phyloP scores from a whole-genome alignment of 1,140 invertebrate species.

The Drosophila athabasca region DNA sequence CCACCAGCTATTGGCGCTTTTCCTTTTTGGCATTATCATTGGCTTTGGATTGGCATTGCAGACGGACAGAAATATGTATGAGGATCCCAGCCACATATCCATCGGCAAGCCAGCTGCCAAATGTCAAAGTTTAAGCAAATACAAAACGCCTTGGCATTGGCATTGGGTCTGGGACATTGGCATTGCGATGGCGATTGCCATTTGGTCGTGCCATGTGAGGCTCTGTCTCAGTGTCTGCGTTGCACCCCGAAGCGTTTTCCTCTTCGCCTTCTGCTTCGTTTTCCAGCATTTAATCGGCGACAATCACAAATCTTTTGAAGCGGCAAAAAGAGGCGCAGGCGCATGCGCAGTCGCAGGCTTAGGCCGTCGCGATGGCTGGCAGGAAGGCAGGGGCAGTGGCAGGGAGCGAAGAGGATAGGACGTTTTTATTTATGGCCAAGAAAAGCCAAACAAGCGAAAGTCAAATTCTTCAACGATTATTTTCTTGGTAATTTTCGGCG shows the following conservation, averaged over 20 bases:
- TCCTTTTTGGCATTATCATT: conserved; percentile 59
- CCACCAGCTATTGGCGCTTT: conserved; percentile 48
- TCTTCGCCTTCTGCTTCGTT: conserved; percentile 41
- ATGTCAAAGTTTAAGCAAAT: conserved; percentile 79
- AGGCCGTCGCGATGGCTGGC: no score
- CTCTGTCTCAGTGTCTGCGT: conserved; percentile 20
- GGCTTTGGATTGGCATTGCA: conserved; percentile 5
- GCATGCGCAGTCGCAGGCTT: no score
- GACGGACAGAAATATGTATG: conserved; percentile 43
- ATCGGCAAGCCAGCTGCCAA: conserved; percentile 61
- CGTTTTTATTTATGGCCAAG: conserved; percentile 75
- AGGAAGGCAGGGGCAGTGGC: no score
- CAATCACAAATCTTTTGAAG: conserved; percentile 75
- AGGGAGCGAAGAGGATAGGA: conserved; percentile 11
- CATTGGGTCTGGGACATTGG: conserved; percentile 35
- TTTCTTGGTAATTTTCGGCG: conserved; percentile 60
- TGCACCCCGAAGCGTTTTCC: conserved; percentile 69
- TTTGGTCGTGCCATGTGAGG: conserved; percentile 63
- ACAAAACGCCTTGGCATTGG: conserved; percentile 60
- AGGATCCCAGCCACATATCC: conserved; percentile 38
- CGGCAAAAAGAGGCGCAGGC: background rate
- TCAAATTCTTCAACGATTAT: conserved; percentile 80
- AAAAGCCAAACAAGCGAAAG: conserved; percentile 73
- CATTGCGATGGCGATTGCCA: conserved; percentile 35
- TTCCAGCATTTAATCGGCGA: conserved; percentile 77